Percentiles rank a stretch among this genome's conserved stretches.
Evolutionary conservation across 2,888 invertebrate genomes (phyloP).

Genomic region (Tanytarsus gracilentus): DNA sequence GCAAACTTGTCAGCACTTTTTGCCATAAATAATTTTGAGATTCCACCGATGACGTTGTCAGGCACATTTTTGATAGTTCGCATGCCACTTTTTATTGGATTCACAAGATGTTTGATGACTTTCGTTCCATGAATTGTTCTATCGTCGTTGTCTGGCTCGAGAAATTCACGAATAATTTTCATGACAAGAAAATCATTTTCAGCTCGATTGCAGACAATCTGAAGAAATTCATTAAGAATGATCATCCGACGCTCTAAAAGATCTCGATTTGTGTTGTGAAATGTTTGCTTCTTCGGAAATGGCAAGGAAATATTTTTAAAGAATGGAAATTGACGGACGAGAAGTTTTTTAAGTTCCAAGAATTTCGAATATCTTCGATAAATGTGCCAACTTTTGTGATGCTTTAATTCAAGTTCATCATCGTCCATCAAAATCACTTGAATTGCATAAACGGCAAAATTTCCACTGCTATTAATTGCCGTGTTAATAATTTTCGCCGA

Average conservation of each 20-base stretch:
- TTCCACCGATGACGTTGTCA: conserved; percentile 55
- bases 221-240: conserved; percentile 72
- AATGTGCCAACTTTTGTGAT: conserved; percentile 78
- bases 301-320: conserved; percentile 42
- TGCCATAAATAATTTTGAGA: conserved; percentile 54
- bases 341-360: conserved; percentile 72
- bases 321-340: conserved; percentile 35
- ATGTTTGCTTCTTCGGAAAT: conserved; percentile 88
- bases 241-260: conserved; percentile 78
- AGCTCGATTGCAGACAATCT: conserved; percentile 54
- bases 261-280: conserved; percentile 79
- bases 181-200: conserved; percentile 49
- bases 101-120: conserved; percentile 35
- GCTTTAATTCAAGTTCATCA: conserved; percentile 39
- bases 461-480: conserved; percentile 58
- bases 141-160: conserved; percentile 63
- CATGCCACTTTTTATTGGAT: conserved; percentile 62
- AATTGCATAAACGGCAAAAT: conserved; percentile 82
- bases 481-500: conserved; percentile 33
- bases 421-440: conserved; percentile 59
- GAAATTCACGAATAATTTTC: conserved; percentile 49
- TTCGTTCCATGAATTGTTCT: conserved; percentile 48
- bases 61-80: conserved; percentile 69
- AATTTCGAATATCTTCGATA: conserved; percentile 91
- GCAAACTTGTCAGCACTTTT: conserved; percentile 38